Percentiles rank a stretch among this genome's conserved stretches.
Conservation (phyloP, 2,113 vertebrate species). For the Toxotes jaculatrix region DNA sequence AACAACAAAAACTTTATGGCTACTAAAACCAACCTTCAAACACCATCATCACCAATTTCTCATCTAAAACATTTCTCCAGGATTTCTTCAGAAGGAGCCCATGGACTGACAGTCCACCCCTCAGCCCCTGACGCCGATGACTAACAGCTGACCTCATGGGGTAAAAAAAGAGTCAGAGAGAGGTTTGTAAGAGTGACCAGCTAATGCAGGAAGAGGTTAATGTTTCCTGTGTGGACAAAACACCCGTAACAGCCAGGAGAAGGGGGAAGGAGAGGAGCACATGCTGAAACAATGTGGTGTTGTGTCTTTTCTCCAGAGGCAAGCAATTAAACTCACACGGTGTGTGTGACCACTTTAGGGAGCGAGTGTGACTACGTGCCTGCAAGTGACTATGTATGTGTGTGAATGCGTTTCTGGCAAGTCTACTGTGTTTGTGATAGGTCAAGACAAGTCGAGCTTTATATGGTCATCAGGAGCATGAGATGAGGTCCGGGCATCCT, state of each 20-base stretch:
- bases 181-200: slow-evolving; percentile 41
- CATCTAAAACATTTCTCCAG: not conserved
- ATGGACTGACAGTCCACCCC: slow-evolving; percentile 17
- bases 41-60: not conserved
- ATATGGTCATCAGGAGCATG: slow-evolving; percentile 75
- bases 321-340: slow-evolving; percentile 53
- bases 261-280: slow-evolving; percentile 5
- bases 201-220: slow-evolving; percentile 78
- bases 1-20: not conserved
- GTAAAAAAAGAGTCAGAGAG: slow-evolving; percentile 38
- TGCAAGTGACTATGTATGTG: not conserved
- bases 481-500: slow-evolving; percentile 47
- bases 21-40: not conserved
- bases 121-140: slow-evolving; percentile 18
- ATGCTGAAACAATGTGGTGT: slow-evolving; percentile 51
- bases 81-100: not conserved
- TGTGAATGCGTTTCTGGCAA: slow-evolving; percentile 40
- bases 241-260: slow-evolving; percentile 27
- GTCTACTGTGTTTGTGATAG: slow-evolving; percentile 49
- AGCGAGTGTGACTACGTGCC: slow-evolving; percentile 22
- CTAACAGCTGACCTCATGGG: slow-evolving; percentile 18
- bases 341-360: slow-evolving; percentile 60
- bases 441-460: slow-evolving; percentile 65
- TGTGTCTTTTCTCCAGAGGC: slow-evolving; percentile 47
- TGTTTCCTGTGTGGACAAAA: slow-evolving; percentile 75